Conservation (phyloP, 1,140 invertebrate genomes). For the Orchestia grillus region DNA sequence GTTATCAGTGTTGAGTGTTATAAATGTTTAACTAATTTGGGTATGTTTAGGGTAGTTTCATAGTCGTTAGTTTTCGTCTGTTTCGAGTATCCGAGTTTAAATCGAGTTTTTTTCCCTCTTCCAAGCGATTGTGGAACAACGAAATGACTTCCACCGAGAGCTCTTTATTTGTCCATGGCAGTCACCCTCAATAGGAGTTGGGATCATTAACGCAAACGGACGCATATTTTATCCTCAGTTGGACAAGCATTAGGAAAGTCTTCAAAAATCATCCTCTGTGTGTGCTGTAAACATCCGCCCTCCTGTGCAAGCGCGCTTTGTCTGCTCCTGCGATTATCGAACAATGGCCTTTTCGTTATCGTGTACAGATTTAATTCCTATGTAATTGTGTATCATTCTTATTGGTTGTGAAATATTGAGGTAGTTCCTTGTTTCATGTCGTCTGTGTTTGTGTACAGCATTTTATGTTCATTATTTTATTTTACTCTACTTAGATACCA, state of each 20-base stretch:
- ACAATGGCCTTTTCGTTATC: conserved; percentile 9
- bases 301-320: neutral
- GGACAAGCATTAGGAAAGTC: neutral
- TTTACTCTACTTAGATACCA: neutral
- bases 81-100: neutral
- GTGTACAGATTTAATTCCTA: neutral
- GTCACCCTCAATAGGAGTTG: neutral
- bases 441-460: neutral
- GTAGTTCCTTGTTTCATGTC: neutral
- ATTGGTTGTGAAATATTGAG: neutral
- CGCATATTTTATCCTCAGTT: neutral
- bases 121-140: neutral
- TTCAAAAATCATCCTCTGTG: conserved; percentile 32
- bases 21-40: neutral
- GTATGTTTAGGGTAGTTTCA: neutral
- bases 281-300: conserved; percentile 42
- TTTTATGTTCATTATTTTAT: neutral
- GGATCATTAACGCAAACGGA: conserved; percentile 27
- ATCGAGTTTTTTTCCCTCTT: neutral
- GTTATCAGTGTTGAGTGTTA: no score
- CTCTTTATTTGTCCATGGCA: neutral
- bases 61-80: neutral
- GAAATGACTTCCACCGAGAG: neutral
- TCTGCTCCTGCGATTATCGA: conserved; percentile 25
- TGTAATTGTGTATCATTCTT: neutral